Conservation (phyloP, 2,797 vertebrate genomes). For the Intellagama lesueurii region DNA sequence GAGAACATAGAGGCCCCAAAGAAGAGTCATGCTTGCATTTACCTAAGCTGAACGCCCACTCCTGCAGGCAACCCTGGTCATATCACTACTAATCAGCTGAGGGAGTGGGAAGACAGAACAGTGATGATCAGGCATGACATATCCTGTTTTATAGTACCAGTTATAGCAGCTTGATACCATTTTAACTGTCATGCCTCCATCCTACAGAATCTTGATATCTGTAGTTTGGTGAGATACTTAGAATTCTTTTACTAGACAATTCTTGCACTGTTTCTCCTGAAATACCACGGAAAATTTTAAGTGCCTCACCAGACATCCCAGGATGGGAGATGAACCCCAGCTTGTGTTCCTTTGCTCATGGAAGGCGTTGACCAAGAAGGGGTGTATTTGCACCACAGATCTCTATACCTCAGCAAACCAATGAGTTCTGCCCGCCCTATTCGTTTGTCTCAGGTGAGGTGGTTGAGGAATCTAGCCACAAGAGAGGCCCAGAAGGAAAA, state of each 20-base stretch:
- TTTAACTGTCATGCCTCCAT: too few species aligned
- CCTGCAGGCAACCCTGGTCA: not conserved
- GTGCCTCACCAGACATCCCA: too few species aligned
- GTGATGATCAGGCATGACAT: too few species aligned
- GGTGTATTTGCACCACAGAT: not conserved
- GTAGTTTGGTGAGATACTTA: too few species aligned
- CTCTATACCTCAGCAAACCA: not conserved
- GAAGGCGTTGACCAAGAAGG: not conserved
- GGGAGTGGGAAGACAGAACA: not conserved
- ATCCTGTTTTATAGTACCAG: not conserved
- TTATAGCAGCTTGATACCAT: too few species aligned
- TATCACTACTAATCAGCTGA: not conserved
- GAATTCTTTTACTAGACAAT: too few species aligned
- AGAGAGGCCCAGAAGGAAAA: not conserved
- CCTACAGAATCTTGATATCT: too few species aligned
- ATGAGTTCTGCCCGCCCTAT: too few species aligned
- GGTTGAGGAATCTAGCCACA: too few species aligned
- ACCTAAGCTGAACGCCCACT: not conserved
- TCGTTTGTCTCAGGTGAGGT: too few species aligned
- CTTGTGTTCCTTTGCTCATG: not conserved
- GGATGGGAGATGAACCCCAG: not conserved
- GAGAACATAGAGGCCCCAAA: constrained; percentile 15
- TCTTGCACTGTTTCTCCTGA: too few species aligned
- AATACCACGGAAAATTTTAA: too few species aligned
- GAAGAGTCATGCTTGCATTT: not conserved